Conservation (phyloP, 2,797 vertebrate genomes). For the Spizella passerina region DNA sequence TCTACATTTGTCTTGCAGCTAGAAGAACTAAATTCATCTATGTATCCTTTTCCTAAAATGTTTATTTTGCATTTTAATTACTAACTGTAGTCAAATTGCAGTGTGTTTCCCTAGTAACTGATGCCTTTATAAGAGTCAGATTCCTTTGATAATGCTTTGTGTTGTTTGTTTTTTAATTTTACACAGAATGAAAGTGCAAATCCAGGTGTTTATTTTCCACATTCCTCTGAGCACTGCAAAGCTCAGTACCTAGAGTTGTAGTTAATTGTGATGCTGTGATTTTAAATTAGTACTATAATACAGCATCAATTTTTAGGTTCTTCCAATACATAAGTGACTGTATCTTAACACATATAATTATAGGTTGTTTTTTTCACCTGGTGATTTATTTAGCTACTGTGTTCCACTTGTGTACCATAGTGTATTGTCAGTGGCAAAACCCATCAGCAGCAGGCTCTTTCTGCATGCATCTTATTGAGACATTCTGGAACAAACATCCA, state of each 20-base stretch:
- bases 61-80: neutral
- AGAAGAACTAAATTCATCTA: conserved; percentile 97
- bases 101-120: neutral
- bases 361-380: neutral
- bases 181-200: conserved; percentile 18
- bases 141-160: accelerated
- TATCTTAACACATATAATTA: neutral
- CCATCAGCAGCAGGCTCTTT: neutral
- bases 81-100: neutral
- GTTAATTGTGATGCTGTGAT: neutral
- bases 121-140: neutral
- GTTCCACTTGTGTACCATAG: neutral
- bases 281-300: neutral
- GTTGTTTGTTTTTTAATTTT: neutral
- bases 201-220: conserved; percentile 21
- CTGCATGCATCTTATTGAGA: neutral
- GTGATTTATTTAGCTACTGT: neutral
- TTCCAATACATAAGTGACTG: neutral
- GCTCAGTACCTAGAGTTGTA: neutral
- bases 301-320: neutral
- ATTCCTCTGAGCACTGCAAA: conserved; percentile 2
- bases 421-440: neutral
- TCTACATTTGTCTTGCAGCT: conserved; percentile 80
- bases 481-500: neutral
- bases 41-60: conserved; percentile 90